Evolutionary conservation across 2,113 vertebrate species (phyloP).

Genomic region (Heteronetta atricapilla): DNA sequence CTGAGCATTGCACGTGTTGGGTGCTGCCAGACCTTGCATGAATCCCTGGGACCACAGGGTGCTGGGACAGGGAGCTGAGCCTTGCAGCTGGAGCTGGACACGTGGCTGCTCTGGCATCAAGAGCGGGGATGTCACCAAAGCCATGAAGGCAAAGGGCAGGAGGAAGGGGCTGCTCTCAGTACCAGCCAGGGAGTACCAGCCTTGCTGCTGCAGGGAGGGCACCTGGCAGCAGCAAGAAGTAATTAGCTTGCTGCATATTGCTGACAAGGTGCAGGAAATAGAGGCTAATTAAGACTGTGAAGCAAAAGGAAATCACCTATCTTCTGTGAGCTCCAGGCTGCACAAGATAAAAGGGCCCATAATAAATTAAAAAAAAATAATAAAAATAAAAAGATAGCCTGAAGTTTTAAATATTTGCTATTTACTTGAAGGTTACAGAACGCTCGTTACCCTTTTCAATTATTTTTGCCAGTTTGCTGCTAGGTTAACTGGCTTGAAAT

Average conservation of each 20-base stretch:
- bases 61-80: fast-evolving
- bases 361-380: background rate
- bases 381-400: background rate
- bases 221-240: background rate
- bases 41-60: background rate
- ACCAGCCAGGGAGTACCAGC: background rate
- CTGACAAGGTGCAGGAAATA: background rate
- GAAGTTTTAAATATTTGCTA: background rate
- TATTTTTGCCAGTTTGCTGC: background rate
- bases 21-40: background rate
- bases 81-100: background rate
- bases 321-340: background rate
- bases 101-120: fast-evolving
- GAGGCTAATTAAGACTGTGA: background rate
- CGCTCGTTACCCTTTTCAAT: background rate
- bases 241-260: background rate
- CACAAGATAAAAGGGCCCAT: background rate
- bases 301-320: background rate
- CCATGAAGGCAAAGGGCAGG: fast-evolving
- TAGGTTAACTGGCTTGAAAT: background rate
- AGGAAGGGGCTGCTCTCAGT: background rate
- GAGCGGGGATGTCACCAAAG: background rate
- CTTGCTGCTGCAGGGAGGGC: background rate
- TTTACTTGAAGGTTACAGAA: background rate
- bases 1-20: fast-evolving